Evolutionary conservation across 92 coral and sea anemone species (phyloP), one percentile per base, ranked within the genome.

Genomic region (Palythoa caribaeorum): DNA sequence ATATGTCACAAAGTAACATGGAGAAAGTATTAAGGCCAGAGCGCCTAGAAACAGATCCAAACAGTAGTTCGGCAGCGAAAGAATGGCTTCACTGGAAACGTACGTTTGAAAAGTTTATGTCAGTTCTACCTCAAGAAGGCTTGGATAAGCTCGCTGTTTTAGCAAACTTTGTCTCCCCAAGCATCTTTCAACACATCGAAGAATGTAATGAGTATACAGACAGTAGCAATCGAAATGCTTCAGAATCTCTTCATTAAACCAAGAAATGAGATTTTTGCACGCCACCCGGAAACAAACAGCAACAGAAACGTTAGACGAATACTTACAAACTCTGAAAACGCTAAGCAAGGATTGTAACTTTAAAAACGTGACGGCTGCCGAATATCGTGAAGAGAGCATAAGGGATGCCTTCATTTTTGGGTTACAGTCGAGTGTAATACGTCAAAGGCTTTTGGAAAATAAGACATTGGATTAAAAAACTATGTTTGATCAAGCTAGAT

Each of bases 11-110:
- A 84, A 11, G 19, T 19, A 44, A 9, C 78, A 90, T 90, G 86
- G 89, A 89, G 47, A 73, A 86, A 85, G 87, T 78, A 5, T 76
- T 90, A 19, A 85, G 90, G 14, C 90, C 87, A 20, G 90, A 90
- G 77, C 85, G 80, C 59, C 73, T 85, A 57, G 89, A 77, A 50
- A 79, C 90, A 14, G 89, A 90, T 63, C 92, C 86, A 51, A 85
- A 71, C 51, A 70, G 86, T 60, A 38, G 48, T 72, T 63, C 66
- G 71, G 89, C 92, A 59, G 63, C 19, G 57, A 83, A 89, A 62
- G 87, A 60, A 38, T 85, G 86, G 85, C 71, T 84, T 38, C 89
- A 89, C 60, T 74, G 85, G 91, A 72, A 83, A 70, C 65, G 66
- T 62, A 84, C 92, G 21, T 89, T 89, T 80, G 62, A 89, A 37